These are phyloP conservation scores for Hymenopus coronatus DNA, from an alignment of 2,888 invertebrate genomes.

Conservation along the genomic window DNA sequence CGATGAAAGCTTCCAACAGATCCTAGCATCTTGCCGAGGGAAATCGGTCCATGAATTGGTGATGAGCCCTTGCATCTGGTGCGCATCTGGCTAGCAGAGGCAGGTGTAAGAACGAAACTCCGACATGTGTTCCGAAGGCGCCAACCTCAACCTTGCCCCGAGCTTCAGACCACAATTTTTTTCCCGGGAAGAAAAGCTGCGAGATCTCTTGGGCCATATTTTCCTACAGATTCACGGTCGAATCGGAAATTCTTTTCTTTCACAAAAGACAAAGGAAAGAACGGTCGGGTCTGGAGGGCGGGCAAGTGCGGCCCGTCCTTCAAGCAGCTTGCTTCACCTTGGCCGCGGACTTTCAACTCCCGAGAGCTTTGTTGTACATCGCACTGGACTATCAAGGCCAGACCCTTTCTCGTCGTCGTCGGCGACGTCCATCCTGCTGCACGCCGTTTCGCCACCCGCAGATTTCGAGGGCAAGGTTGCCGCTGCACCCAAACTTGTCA, in stretches of 20 bases:
- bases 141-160: neutral
- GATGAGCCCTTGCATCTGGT: neutral
- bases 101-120: neutral
- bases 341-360: slow-evolving; percentile 34
- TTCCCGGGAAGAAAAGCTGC: neutral
- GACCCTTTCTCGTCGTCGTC: neutral
- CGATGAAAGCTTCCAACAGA: no score
- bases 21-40: no score
- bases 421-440: neutral
- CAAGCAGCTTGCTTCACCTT: slow-evolving; percentile 29
- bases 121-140: neutral
- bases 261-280: neutral
- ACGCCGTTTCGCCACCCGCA: neutral
- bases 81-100: neutral
- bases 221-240: neutral
- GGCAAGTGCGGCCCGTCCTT: slow-evolving; percentile 5
- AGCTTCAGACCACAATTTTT: neutral
- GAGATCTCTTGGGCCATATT: neutral
- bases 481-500: no score
- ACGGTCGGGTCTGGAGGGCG: neutral
- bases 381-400: neutral
- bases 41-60: no score
- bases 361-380: neutral
- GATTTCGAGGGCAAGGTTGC: neutral
- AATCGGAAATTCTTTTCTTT: slow-evolving; percentile 6